Conservation (phyloP, 2,113 vertebrate genomes). For the Struthidea cinerea region DNA sequence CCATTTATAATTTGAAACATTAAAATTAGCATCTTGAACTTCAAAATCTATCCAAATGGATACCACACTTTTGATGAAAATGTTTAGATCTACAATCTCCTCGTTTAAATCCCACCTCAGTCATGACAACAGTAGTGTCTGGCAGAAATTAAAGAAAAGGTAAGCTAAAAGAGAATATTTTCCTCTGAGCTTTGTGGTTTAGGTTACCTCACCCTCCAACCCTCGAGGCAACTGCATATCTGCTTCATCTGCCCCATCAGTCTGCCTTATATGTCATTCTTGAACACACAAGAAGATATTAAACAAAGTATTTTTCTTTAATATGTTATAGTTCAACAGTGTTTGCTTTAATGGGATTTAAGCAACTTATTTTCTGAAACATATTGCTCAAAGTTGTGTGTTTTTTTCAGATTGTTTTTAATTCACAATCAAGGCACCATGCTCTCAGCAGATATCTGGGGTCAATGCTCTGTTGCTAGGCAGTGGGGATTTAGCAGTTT, state of each 20-base stretch:
- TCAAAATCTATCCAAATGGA: background rate
- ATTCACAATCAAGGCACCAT: background rate
- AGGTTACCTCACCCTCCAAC: background rate
- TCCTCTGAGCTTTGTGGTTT: background rate
- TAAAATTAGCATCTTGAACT: background rate
- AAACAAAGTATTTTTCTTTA: background rate
- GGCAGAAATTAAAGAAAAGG: background rate
- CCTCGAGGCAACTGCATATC: background rate
- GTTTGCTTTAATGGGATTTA: background rate
- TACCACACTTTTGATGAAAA: background rate
- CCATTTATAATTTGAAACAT: background rate
- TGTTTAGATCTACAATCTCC: background rate
- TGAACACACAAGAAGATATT: background rate
- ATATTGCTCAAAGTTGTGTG: background rate
- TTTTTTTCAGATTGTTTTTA: background rate
- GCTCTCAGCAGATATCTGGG: background rate
- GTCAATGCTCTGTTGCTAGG: background rate
- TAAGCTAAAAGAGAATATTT: background rate
- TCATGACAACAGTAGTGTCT: background rate
- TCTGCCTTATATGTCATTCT: background rate
- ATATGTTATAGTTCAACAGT: background rate
- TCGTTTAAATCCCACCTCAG: background rate
- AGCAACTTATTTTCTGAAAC: background rate
- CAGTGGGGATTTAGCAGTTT: background rate
- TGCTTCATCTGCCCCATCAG: background rate